Percentiles rank a stretch among this genome's conserved stretches.
Conservation (phyloP, 2,113 vertebrate species). For the Stegastes partitus region DNA sequence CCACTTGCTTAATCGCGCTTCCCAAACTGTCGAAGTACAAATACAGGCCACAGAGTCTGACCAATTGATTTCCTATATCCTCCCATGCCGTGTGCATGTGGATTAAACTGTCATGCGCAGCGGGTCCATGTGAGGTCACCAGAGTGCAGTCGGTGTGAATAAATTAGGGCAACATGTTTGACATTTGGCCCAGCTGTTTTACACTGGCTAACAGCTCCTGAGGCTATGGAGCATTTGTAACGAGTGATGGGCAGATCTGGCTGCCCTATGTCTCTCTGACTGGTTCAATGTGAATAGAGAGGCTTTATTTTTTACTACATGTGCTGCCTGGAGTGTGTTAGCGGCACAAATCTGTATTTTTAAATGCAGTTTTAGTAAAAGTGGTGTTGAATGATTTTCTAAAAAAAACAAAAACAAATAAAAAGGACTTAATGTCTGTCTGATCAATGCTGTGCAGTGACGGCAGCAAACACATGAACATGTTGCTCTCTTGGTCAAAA, state of each 20-base stretch:
- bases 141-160: slow-evolving; percentile 25
- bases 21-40: too few relatives aligned
- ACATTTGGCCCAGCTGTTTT: slow-evolving; percentile 51
- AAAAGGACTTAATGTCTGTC: not conserved
- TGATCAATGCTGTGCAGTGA: too few relatives aligned
- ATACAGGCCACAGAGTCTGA: too few relatives aligned
- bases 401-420: not conserved
- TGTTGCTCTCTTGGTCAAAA: too few relatives aligned
- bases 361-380: not conserved
- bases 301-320: not conserved
- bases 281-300: not conserved
- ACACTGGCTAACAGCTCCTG: slow-evolving; percentile 5
- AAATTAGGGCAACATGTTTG: slow-evolving; percentile 56
- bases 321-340: not conserved
- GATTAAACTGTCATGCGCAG: not conserved
- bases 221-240: slow-evolving; percentile 43
- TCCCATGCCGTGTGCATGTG: not conserved
- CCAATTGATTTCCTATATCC: too few relatives aligned
- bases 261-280: not conserved
- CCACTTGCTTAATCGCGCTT: too few relatives aligned
- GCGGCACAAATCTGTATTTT: not conserved
- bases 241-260: not conserved
- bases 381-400: too few relatives aligned
- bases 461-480: too few relatives aligned
- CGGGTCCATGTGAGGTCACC: slow-evolving; percentile 11